Evolutionary conservation across 2,113 vertebrate species (phyloP), one percentile per base, ranked within the genome.

Genomic region (Nerophis lumbriciformis): DNA sequence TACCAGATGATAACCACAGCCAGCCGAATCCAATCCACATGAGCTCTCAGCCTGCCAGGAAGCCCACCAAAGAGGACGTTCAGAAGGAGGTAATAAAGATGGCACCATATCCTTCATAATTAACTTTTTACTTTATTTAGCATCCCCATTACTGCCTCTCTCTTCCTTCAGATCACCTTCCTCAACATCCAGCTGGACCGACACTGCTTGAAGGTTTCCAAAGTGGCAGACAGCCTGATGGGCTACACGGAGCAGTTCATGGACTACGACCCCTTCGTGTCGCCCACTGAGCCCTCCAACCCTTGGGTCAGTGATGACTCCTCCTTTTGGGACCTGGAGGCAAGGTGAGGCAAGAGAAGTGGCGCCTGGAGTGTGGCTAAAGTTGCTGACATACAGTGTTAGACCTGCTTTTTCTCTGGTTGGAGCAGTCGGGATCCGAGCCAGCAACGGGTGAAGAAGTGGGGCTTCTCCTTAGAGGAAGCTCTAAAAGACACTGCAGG

Each of bases 161-260:
- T 58, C 53, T 58, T 66, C 61, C 60, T 21, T 68, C 90, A 98
- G 95, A 97, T 98, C 85, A 88, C 85, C 67, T 98, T 98, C 90
- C 85, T 98, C 86, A 95, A 94, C 57, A 76, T 88, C 69, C 95
- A 98, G 83, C 93, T 98, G 83, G 95, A 97, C 83, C 92, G 95
- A 80, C 95, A 98, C 84, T 95, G 95, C 88, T 92, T 98, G 93
- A 98, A 97, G 90, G 96, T 98, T 90, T 98, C 95, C 80, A 98
- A 98, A 92, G 94, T 98, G 83, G 95, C 95, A 48, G 95, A 98
- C 91, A 95, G 95, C 79, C 90, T 98, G 83, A 96, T 97, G 81
- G 75, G 89, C 71, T 97, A 94, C 89, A 92, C 94, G 0, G 95
- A 98, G 68, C 95, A 98, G 77, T 97, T 98, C 59, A 69, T 90